These are phyloP conservation scores for Leiothrix lutea DNA, from an alignment of 2,113 vertebrate species.

Conservation along the genomic window DNA sequence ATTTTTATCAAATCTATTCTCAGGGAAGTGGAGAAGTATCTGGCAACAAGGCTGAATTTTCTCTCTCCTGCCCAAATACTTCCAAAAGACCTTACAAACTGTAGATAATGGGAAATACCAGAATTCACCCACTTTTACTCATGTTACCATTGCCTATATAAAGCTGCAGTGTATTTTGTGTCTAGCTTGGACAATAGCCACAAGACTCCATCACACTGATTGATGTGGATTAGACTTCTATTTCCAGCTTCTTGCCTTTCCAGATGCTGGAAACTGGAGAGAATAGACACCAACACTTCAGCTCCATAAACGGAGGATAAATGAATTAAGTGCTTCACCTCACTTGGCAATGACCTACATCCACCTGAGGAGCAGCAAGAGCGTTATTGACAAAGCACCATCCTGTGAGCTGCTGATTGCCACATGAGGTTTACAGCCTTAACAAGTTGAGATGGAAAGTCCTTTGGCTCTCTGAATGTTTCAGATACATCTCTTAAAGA, in stretches of 20 bases:
- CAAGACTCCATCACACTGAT: not conserved
- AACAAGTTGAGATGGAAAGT: not conserved
- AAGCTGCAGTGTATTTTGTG: not conserved
- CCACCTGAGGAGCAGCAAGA: not conserved
- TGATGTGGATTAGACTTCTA: not conserved
- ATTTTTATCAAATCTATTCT: not conserved
- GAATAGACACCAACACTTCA: not conserved
- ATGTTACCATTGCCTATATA: not conserved
- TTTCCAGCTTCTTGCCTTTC: not conserved
- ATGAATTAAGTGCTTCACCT: not conserved
- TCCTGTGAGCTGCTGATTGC: not conserved
- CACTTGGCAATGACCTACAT: not conserved
- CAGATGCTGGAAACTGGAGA: not conserved
- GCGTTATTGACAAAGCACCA: not conserved
- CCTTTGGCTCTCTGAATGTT: not conserved
- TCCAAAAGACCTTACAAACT: not conserved
- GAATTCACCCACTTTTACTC: not conserved
- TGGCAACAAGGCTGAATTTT: not conserved
- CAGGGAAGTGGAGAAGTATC: not conserved
- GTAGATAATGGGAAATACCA: not conserved
- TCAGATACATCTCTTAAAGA: not conserved
- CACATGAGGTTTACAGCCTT: not conserved
- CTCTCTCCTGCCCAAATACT: not conserved
- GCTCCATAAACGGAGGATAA: not conserved
- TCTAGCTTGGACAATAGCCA: not conserved